Evolutionary conservation across 2,888 invertebrate species (phyloP).

Genomic region (Villa cingulata): DNA sequence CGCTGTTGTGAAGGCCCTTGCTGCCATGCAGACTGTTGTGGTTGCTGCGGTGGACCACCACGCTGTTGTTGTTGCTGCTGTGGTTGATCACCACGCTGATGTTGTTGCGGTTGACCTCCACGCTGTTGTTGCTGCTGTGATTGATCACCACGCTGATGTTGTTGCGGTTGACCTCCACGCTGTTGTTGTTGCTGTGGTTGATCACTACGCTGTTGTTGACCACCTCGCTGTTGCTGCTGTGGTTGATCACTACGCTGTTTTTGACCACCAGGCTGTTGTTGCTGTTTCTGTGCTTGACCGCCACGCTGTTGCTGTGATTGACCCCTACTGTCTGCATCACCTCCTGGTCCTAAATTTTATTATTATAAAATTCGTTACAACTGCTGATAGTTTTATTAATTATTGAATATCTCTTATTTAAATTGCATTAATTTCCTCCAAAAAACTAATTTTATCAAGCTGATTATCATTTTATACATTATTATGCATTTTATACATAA

Average conservation of each 20-base stretch:
- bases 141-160: conserved; percentile 1
- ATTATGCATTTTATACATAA: too few species aligned
- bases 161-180: conserved; percentile 1
- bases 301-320: too few species aligned
- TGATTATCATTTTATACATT: too few species aligned
- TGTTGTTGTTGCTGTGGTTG: conserved; percentile 1
- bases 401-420: too few species aligned
- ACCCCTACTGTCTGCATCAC: too few species aligned
- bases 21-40: neutral
- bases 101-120: conserved; percentile 5
- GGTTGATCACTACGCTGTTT: conserved; percentile 6
- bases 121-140: conserved; percentile 6
- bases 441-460: too few species aligned
- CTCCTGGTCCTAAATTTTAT: too few species aligned
- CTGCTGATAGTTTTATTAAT: too few species aligned
- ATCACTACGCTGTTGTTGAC: neutral
- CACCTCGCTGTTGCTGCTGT: conserved; percentile 1
- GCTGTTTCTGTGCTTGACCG: neutral
- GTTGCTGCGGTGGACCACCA: conserved; percentile 3
- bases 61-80: neutral
- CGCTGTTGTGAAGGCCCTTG: neutral
- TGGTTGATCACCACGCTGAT: neutral
- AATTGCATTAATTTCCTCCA: too few species aligned
- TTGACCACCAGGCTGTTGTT: conserved; percentile 7
- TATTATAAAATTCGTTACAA: too few species aligned